Evolutionary conservation across 1,140 invertebrate species (phyloP).

Genomic region (Drosophila sturtevanti): DNA sequence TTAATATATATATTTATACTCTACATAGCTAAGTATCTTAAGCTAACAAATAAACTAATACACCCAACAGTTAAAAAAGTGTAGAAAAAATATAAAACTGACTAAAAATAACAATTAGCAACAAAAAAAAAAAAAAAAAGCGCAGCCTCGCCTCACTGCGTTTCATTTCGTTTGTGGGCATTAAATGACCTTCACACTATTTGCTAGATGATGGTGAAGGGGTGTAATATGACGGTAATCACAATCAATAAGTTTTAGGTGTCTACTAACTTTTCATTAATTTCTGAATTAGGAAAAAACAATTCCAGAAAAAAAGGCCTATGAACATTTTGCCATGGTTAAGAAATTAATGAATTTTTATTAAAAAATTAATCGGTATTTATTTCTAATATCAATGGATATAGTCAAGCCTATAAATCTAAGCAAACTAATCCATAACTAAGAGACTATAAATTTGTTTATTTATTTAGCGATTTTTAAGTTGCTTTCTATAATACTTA

Average conservation of each 20-base stretch:
- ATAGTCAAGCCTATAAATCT: too few species aligned
- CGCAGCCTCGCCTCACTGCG: constrained; percentile 1
- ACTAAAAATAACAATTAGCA: constrained; percentile 1
- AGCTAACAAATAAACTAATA: background rate
- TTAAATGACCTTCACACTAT: background rate
- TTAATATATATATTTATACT: too few species aligned
- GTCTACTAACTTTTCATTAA: background rate
- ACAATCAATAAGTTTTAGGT: background rate
- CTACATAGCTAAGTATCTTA: too few species aligned
- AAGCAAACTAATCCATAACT: too few species aligned
- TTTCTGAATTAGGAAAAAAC: background rate
- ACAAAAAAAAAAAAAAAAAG: too few species aligned
- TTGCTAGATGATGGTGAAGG: background rate
- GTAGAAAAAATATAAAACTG: background rate
- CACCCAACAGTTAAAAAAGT: background rate
- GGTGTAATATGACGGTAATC: background rate
- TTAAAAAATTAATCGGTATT: background rate
- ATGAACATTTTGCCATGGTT: background rate
- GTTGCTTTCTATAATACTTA: too few species aligned
- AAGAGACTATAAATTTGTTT: too few species aligned
- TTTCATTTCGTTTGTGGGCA: background rate
- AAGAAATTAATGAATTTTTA: background rate
- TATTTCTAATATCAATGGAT: too few species aligned
- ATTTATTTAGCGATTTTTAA: too few species aligned
- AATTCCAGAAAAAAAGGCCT: background rate